A percentile compares a stretch with the other conserved stretches of the same genome.
phyloP scores from a whole-genome alignment of 2,113 vertebrate species.

The Chamaea fasciata region DNA sequence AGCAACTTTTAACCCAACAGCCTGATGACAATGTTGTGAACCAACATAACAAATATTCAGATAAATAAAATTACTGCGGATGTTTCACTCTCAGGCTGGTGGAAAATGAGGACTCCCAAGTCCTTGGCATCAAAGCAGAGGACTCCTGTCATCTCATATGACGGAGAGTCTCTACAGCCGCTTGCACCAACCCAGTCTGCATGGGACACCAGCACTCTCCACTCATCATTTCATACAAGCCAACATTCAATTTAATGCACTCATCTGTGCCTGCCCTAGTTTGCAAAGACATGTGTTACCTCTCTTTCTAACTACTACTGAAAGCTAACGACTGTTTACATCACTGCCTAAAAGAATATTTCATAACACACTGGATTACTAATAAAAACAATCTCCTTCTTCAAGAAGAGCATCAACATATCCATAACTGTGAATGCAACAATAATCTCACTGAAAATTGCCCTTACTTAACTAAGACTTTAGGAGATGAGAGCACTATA shows the following conservation, averaged over 20 bases:
- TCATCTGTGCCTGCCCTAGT: neutral
- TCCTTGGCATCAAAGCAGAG: neutral
- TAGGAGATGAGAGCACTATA: neutral
- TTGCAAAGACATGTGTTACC: rapidly evolving
- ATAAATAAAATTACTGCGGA: neutral
- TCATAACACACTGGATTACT: neutral
- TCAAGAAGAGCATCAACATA: neutral
- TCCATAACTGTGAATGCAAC: neutral
- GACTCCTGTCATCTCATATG: neutral
- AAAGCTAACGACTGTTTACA: neutral
- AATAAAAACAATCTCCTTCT: neutral
- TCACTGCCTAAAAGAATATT: neutral
- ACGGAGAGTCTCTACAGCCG: neutral
- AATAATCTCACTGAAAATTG: neutral
- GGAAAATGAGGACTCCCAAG: neutral
- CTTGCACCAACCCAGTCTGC: neutral
- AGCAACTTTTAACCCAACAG: neutral
- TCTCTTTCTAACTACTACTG: neutral
- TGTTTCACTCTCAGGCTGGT: neutral
- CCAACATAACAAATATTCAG: neutral
- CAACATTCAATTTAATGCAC: neutral
- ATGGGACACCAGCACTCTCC: neutral
- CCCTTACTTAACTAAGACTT: neutral
- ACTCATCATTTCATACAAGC: neutral
- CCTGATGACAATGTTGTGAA: neutral